These are phyloP conservation scores for Poeciliopsis prolifica DNA, from an alignment of 2,113 vertebrate species.

Conservation along the genomic window DNA sequence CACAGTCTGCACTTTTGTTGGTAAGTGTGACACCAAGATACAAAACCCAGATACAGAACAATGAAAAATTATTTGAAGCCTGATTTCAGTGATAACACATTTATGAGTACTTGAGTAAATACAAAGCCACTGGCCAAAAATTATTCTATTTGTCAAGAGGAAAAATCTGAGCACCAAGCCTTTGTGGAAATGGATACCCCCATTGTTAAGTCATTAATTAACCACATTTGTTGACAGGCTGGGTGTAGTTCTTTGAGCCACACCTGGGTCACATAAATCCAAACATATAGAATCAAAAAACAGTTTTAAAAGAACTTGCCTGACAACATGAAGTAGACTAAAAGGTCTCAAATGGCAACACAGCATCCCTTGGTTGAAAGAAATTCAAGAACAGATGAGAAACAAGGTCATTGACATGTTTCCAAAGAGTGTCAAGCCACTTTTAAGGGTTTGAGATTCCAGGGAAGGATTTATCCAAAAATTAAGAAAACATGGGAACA, in stretches of 20 bases:
- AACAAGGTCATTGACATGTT: neutral
- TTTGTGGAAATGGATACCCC: neutral
- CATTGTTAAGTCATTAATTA: neutral
- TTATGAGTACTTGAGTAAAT: neutral
- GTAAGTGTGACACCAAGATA: neutral
- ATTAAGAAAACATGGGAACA: no score
- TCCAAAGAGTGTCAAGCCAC: neutral
- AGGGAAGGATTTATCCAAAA: neutral
- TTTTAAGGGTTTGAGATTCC: neutral
- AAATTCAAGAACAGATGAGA: neutral
- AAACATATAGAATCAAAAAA: neutral
- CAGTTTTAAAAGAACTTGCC: neutral
- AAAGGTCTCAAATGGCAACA: neutral
- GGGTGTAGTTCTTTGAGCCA: neutral
- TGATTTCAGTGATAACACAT: neutral
- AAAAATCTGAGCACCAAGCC: neutral
- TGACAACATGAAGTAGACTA: neutral
- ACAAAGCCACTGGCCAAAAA: no score
- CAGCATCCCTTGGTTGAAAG: neutral
- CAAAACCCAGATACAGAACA: no score
- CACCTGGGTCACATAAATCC: neutral
- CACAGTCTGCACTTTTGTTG: neutral
- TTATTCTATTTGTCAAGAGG: no score
- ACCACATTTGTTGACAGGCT: neutral
- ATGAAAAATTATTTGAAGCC: no score